These are phyloP conservation scores for Pycnomerus fuliginosus DNA, from an alignment of 2,888 invertebrate genomes.

Conservation along the genomic window DNA sequence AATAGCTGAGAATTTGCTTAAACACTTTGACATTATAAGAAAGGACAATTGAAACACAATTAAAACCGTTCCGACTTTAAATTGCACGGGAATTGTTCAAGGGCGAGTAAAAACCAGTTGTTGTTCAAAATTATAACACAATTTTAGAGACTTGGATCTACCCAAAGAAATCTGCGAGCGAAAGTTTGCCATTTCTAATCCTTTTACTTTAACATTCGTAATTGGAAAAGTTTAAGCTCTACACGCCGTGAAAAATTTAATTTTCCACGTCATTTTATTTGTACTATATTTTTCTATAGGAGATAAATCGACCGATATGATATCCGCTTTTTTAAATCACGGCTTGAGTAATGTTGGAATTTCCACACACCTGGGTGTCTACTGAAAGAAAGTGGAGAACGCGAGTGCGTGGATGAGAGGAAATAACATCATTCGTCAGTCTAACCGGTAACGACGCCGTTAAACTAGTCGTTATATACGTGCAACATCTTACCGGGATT, in stretches of 20 bases:
- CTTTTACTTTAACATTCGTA: constrained; percentile 29
- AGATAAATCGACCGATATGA: not conserved
- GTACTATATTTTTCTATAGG: not conserved
- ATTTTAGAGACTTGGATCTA: constrained; percentile 20
- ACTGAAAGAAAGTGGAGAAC: constrained; percentile 14
- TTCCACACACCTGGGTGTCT: constrained; percentile 21
- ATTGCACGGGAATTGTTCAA: constrained; percentile 29
- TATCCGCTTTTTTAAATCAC: constrained; percentile 2
- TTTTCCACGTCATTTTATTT: constrained; percentile 24
- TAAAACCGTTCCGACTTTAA: constrained; percentile 27
- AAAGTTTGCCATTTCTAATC: constrained; percentile 21
- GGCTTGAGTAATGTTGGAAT: constrained; percentile 13
- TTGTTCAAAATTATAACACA: constrained; percentile 27
- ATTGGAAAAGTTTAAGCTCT: constrained; percentile 30
- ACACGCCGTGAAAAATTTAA: constrained; percentile 20
- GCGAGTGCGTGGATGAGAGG: constrained; percentile 31
- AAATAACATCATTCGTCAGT: constrained; percentile 41
- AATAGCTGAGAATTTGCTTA: constrained; percentile 16
- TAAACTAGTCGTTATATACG: constrained; percentile 43
- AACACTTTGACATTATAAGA: constrained; percentile 13
- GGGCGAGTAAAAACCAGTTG: constrained; percentile 21
- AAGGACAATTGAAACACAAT: constrained; percentile 21
- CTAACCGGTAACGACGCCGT: constrained; percentile 39
- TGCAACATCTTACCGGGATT: constrained; percentile 34
- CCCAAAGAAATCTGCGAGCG: constrained; percentile 17